These are phyloP conservation scores for Seira musarum DNA, from an alignment of 2,888 invertebrate species.

Conservation along the genomic window DNA sequence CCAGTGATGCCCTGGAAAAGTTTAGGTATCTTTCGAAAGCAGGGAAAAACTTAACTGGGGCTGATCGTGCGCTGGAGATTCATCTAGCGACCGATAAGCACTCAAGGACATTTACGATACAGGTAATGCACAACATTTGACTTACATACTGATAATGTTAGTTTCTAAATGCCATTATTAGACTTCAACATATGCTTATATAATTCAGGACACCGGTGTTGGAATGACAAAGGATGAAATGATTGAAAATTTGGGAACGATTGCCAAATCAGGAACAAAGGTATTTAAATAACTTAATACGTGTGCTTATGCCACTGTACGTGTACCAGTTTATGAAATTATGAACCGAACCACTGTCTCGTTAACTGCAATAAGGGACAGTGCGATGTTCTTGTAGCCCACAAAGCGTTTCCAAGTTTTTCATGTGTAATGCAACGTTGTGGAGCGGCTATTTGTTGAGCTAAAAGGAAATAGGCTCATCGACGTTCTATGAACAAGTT, in stretches of 20 bases:
- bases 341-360: too few species aligned
- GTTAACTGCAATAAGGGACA: too few species aligned
- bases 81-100: constrained; percentile 91
- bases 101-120: constrained; percentile 86
- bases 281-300: constrained; percentile 71
- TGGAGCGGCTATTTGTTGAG: too few species aligned
- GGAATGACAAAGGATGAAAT: constrained; percentile 97
- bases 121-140: constrained; percentile 75
- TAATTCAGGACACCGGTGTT: constrained; percentile 93
- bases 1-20: constrained; percentile 97
- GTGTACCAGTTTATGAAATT: too few species aligned
- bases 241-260: constrained; percentile 92
- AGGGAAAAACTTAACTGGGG: constrained; percentile 73
- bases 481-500: too few species aligned
- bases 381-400: too few species aligned
- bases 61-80: constrained; percentile 86
- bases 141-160: neutral
- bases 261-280: constrained; percentile 96
- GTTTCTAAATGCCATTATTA: constrained; percentile 3
- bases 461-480: too few species aligned
- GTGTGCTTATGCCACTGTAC: too few species aligned
- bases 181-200: too few species aligned
- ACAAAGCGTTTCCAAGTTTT: too few species aligned
- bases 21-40: constrained; percentile 84
- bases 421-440: too few species aligned